Base-by-base conservation (phyloP, 2,888 invertebrate species). In the Apoderus coryli region DNA sequence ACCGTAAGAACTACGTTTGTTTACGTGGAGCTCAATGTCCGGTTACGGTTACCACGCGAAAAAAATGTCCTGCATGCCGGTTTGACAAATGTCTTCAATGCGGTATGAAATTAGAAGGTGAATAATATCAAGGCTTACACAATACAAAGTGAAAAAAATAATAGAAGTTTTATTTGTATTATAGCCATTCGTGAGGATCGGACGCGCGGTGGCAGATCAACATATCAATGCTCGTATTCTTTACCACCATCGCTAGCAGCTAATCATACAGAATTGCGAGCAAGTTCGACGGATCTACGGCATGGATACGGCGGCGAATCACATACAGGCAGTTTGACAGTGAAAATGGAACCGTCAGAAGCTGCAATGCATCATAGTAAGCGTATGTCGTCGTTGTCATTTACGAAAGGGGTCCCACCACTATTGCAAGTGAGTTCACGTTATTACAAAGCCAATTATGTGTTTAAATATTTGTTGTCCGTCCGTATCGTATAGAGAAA, bases 61-160 rank as follows among this genome's bases (percentile, higher is more conserved):
- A 95, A 56, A 95, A 95, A 57, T 95, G 95, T 50, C 93, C 95
- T 0, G 92, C 93, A 3, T 95, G 95, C 53, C 71, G 95, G 19
- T 95, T 95, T 53, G 88, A 90, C 47, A 92, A 92, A 63, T 95
- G 95, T 54, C 68, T 93, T 14, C 79, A 81, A 23, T 88, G 86
- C 57, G 95, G 95, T 35, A 95, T 95, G 95, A 92, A 90, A 57
- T 63, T 93, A 25, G 93, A 95, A 72, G 81, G 82, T 81, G 54
- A 22, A 10, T n/a, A 4, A 5, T 24, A 6, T 24, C n/a, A n/a
- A n/a, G n/a, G n/a, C n/a, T n/a, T n/a, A n/a, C n/a, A n/a, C n/a
- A n/a, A n/a, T n/a, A n/a, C n/a, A n/a, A n/a, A n/a, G n/a, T n/a
- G n/a, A n/a, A n/a, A n/a, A n/a, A n/a, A n/a, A n/a, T n/a, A 12